Evolutionary conservation across 2,113 vertebrate species (phyloP).

Genomic region (Capreolus pygargus): DNA sequence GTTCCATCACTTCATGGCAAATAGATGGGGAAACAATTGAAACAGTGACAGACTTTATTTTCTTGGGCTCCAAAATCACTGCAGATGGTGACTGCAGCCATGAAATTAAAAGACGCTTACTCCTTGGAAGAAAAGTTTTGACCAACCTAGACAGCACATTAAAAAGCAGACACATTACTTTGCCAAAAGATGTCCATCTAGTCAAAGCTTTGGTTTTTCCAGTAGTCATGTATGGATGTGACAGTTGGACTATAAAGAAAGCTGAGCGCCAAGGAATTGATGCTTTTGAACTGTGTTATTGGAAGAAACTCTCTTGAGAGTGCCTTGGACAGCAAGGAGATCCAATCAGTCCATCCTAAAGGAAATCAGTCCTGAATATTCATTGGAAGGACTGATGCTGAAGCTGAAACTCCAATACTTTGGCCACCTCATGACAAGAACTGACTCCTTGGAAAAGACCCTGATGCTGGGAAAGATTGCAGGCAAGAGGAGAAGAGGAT

Average conservation of each 20-base stretch:
- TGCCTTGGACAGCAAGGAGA: neutral
- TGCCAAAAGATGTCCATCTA: neutral
- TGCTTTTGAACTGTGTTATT: neutral
- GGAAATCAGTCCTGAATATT: neutral
- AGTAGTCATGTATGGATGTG: neutral
- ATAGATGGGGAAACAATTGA: neutral
- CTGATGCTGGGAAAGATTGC: neutral
- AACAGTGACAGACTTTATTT: neutral
- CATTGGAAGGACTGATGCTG: neutral
- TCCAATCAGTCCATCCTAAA: neutral
- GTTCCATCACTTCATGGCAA: neutral
- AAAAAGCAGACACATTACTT: neutral
- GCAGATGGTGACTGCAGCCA: neutral
- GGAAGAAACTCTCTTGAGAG: neutral
- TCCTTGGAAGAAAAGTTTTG: neutral
- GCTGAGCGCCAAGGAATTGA: neutral
- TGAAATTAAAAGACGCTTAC: neutral
- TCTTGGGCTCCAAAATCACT: neutral
- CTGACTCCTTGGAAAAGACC: neutral
- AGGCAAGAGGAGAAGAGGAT: neutral
- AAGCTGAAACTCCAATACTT: neutral
- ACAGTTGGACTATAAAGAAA: neutral
- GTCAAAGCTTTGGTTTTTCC: neutral
- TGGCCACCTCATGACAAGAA: neutral
- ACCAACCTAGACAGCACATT: neutral